phyloP scores from a whole-genome alignment of 1,140 invertebrate genomes.

The Helicoverpa zea region DNA sequence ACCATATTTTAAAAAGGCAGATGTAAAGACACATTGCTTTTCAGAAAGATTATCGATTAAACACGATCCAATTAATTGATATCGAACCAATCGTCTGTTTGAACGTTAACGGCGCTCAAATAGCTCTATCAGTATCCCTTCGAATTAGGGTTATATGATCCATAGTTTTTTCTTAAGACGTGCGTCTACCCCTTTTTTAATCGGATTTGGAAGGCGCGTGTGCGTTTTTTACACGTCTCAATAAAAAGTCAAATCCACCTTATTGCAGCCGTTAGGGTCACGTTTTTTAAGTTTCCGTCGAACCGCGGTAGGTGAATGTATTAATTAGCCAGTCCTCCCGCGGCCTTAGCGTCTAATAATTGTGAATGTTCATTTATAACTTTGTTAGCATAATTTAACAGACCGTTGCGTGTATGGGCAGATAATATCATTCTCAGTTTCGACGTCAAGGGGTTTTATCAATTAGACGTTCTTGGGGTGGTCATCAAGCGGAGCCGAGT shows the following conservation, averaged over 20 bases:
- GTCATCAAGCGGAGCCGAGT: slow-evolving; percentile 36
- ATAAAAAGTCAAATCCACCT: slow-evolving; percentile 83
- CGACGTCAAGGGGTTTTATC: slow-evolving; percentile 41
- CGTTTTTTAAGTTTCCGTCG: slow-evolving; percentile 74
- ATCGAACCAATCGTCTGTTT: slow-evolving; percentile 80
- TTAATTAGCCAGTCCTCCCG: slow-evolving; percentile 75
- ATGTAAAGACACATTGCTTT: slow-evolving; percentile 80
- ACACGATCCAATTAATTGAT: slow-evolving; percentile 85
- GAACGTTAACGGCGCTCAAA: slow-evolving; percentile 75
- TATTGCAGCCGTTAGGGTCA: slow-evolving; percentile 81
- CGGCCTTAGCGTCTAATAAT: slow-evolving; percentile 57
- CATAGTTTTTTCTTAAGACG: slow-evolving; percentile 73
- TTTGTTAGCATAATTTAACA: slow-evolving; percentile 71
- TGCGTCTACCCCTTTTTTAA: slow-evolving; percentile 84
- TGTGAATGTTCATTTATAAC: slow-evolving; percentile 65
- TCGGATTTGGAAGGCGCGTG: slow-evolving; percentile 83
- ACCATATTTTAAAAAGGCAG: slow-evolving; percentile 73
- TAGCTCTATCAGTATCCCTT: slow-evolving; percentile 82
- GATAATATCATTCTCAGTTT: slow-evolving; percentile 55
- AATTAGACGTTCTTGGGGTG: slow-evolving; percentile 41
- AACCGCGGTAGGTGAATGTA: slow-evolving; percentile 77
- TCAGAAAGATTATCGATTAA: slow-evolving; percentile 82
- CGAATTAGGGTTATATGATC: slow-evolving; percentile 82
- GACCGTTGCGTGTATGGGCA: slow-evolving; percentile 53
- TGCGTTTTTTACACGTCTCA: slow-evolving; percentile 71